Conservation (phyloP, 2,113 vertebrate species). For the Hippocampus guttulatus region DNA sequence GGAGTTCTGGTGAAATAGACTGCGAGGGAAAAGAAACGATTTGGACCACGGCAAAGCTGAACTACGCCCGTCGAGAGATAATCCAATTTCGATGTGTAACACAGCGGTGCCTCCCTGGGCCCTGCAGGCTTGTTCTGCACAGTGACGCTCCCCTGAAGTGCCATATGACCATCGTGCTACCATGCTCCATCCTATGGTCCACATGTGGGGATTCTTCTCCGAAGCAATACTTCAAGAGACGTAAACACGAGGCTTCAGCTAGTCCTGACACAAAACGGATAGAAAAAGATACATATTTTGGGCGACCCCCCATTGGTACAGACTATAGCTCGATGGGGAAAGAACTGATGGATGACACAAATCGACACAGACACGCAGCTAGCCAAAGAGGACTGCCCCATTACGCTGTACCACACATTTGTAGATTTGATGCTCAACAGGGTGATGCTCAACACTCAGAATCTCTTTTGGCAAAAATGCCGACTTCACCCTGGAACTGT, state of each 20-base stretch:
- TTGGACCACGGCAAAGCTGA: conserved; percentile 5
- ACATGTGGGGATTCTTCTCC: conserved; percentile 28
- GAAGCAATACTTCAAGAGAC: conserved; percentile 7
- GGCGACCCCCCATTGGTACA: background rate
- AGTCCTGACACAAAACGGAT: background rate
- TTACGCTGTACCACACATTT: conserved; percentile 37
- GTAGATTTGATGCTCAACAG: conserved; percentile 13
- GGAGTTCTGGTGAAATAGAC: conserved; percentile 5
- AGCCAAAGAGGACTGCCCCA: conserved; percentile 17
- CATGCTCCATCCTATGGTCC: conserved; percentile 33
- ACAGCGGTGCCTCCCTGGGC: conserved; percentile 31
- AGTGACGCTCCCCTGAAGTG: conserved; percentile 24
- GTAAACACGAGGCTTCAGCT: background rate
- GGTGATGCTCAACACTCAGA: background rate
- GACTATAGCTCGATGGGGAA: background rate
- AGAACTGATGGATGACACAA: background rate
- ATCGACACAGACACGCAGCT: background rate
- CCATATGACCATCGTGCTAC: conserved; percentile 30
- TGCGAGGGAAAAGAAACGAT: background rate
- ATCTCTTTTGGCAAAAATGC: background rate
- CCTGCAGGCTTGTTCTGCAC: conserved; percentile 14
- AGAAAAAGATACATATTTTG: background rate
- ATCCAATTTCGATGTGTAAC: conserved; percentile 22
- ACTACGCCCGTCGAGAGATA: conserved; percentile 22
- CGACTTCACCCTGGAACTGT: background rate